Evolutionary conservation across 2,888 invertebrate genomes (phyloP), one percentile per base, ranked within the genome.

Genomic region (Hyalella azteca): DNA sequence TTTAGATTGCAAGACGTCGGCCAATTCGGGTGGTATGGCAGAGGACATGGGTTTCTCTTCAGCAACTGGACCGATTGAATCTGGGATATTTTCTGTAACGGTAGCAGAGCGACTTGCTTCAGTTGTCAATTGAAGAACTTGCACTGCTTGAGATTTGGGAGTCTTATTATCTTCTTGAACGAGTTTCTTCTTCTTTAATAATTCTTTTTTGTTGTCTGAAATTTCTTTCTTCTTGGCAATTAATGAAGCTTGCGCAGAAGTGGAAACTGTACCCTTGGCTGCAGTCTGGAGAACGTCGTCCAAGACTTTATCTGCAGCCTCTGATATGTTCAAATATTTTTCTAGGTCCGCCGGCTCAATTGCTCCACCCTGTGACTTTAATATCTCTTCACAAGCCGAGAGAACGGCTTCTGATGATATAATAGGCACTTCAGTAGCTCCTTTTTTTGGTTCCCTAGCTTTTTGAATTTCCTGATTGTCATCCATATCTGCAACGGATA

Each of bases 171-270:
- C 45, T 45, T 45, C 9, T 29, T 39, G 4, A 40, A 75, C 19
- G 29, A 36, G 13, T 29, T 75, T 26, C 22, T 75, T 75, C n/a
- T 75, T 75, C 45, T 75, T 75, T 29, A 75, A 41, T 26, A 75
- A 26, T 36, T 75, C 75, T 75, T 39, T 32, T 36, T 75, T 75
- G 22, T 41, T 40, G 5, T 41, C 22, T 3, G 45, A 26, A 75
- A 75, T 41, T 50, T 82, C 59, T 48, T 79, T 59, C 36, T 80
- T 77, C 79, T 82, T 81, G 13, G 49, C 54, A 41, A 84, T 77
- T 15, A 79, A 36, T 13, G 82, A 79, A 59, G 76, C 78, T 15
- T 73, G 73, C 15, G 73, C 49, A 45, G 73, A 48, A 39, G 49
- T 26, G 7, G 49, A 15, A 22, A 60, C 39, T 40, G 40, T 60